Conservation (phyloP, 2,888 invertebrate species). For the Stramonita haemastoma region DNA sequence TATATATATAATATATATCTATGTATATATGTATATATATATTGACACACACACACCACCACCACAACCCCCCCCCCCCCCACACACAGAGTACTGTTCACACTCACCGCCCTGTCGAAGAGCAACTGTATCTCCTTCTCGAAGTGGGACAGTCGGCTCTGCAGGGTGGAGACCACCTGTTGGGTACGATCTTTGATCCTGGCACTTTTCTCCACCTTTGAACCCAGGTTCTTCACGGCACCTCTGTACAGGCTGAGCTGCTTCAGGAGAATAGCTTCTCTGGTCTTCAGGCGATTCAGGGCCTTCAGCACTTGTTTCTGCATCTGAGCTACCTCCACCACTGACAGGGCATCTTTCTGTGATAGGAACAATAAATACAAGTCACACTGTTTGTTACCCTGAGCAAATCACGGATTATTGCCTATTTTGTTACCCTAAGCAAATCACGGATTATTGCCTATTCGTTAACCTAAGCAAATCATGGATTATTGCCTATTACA, state of each 20-base stretch:
- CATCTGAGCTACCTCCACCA: constrained; percentile 46
- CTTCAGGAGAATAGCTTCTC: constrained; percentile 41
- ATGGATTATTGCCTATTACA: too few relatives aligned
- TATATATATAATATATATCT: too few relatives aligned
- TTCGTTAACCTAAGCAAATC: too few relatives aligned
- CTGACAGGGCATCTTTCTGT: constrained; percentile 23
- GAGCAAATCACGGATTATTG: too few relatives aligned
- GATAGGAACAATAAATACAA: not conserved
- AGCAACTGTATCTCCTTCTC: constrained; percentile 32
- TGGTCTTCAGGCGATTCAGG: constrained; percentile 39
- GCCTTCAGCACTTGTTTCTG: constrained; percentile 45
- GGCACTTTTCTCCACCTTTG: not conserved
- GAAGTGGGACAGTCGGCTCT: not conserved
- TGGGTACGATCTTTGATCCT: not conserved
- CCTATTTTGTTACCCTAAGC: too few relatives aligned
- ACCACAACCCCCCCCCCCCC: too few relatives aligned
- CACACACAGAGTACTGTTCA: too few relatives aligned
- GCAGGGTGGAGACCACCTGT: not conserved
- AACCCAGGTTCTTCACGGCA: constrained; percentile 36
- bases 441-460: too few relatives aligned
- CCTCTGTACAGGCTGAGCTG: constrained; percentile 39
- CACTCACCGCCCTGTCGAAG: constrained; percentile 35
- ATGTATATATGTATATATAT: too few relatives aligned
- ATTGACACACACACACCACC: too few relatives aligned
- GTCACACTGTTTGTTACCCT: too few relatives aligned